phyloP scores from a whole-genome alignment of 2,113 vertebrate genomes.

The Perccottus glenii region DNA sequence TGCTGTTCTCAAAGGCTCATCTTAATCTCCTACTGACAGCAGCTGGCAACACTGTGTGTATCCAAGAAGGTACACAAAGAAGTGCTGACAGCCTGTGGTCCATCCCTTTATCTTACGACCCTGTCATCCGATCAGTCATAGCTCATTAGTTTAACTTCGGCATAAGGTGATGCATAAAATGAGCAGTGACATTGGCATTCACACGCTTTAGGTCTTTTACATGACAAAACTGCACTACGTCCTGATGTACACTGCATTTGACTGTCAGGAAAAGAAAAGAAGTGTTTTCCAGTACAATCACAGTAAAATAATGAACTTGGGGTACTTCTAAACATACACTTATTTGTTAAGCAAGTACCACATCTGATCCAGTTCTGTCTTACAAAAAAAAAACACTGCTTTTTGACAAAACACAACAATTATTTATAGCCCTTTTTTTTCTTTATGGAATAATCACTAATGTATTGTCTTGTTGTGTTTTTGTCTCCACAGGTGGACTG shows the following conservation, averaged over 20 bases:
- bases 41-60: not conserved
- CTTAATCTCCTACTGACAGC: constrained; percentile 9
- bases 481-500: constrained; percentile 36
- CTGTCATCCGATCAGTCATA: constrained; percentile 10
- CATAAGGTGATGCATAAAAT: not conserved
- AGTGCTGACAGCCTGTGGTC: constrained; percentile 11
- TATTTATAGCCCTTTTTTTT: too few relatives aligned
- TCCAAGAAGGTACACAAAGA: constrained; percentile 8
- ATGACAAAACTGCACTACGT: too few relatives aligned
- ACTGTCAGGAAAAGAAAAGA: too few relatives aligned
- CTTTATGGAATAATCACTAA: not conserved
- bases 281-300: too few relatives aligned
- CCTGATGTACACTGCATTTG: too few relatives aligned
- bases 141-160: not conserved
- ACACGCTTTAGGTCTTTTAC: too few relatives aligned
- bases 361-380: too few relatives aligned
- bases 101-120: constrained; percentile 12
- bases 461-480: not conserved
- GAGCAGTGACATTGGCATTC: not conserved
- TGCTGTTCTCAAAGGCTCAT: not conserved
- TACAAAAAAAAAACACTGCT: too few relatives aligned
- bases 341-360: not conserved
- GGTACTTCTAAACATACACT: too few relatives aligned
- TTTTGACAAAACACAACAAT: too few relatives aligned
- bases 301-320: too few relatives aligned